Base-by-base conservation (phyloP, 2,888 invertebrate species). In the Allophyes oxyacanthae region DNA sequence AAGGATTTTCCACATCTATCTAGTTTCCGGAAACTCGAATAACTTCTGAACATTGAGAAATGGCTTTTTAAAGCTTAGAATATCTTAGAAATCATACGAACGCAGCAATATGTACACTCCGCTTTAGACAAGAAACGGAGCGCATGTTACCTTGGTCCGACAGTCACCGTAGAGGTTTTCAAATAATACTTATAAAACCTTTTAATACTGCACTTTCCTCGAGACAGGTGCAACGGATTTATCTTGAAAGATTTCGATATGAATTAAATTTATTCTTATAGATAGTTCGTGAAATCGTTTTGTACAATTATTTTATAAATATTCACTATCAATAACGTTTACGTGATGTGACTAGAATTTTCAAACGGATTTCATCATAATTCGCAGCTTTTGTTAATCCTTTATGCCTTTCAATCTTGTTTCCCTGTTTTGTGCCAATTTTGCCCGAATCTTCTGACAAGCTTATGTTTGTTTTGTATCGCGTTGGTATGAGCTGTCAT, bases 111-210 rank as follows among this genome's bases (percentile, higher is more conserved):
- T 65, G 65, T 69, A 46, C 26, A 66, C 34, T 51, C 44, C n/a
- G 66, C 56, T 64, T 64, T 64, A 69, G 45, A 50, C 15, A 43
- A 59, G 64, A 70, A 44, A 14, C 41, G 46, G 42, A 60, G 60
- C 61, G 51, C 43, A 63, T 53, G 55, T 50, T 46, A 52, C 64
- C 46, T 60, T 53, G 49, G 62, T 60, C 66, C 54, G 64, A 73
- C 61, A 64, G 69, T 52, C 53, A 59, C 63, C 34, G n/a, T 65
- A 77, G 68, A 69, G 64, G 63, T 65, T 72, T 76, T 77, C 77
- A 71, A 76, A 78, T 77, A 78, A 75, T 67, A 77, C 74, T 69
- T 69, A 78, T 72, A 72, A 71, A 78, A 66, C 60, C 70, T 76
- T 77, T 77, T 72, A 78, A 78, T 76, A 68, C 77, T 72, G 69